Evolutionary conservation across 2,888 invertebrate genomes (phyloP), one percentile per base, ranked within the genome.

Genomic region (Torymus tubicola): DNA sequence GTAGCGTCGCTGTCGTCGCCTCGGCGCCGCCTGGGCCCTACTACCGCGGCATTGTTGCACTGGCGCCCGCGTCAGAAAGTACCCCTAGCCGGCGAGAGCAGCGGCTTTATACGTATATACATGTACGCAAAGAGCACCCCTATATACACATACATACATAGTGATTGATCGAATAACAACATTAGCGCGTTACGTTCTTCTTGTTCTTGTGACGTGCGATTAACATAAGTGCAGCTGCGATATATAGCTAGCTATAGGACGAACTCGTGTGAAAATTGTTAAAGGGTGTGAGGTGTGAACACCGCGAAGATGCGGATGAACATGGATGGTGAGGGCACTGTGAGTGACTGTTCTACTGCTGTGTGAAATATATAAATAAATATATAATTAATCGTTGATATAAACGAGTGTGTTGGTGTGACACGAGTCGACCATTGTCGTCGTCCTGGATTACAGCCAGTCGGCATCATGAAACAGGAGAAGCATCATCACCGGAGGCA

Each of bases 21-120:
- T 64, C 78, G 73, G 83, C 85, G 84, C 86, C 85, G 87, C 86
- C 86, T 84, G 85, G 86, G 87, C 87, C 88, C 87, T 86, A 85
- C 85, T 85, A 84, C 84, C 64, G 73, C 80, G 84, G 89, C 89
- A 89, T 90, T 90, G 89, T 89, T 87, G 88, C 86, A 88, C 84
- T 87, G 89, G 88, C 90, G 88, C 87, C 87, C 88, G 89, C 85
- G 86, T 86, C 85, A 87, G 87, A 86, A 85, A 86, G 86, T 86
- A 85, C 85, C 82, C 82, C 68, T 84, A 73, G 84, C 83, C 81
- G 83, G 83, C 10, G 18, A 53, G 18, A 18, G 42, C 31, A 3
- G 31, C 31, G 5, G 31, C 31, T 1, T 8, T 2, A 8, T 8
- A 31, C 31, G 31, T 31, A 31, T 31, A 3, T 31, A 31, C 24